Percentiles rank a stretch among this genome's conserved stretches.
Conservation (phyloP, 2,888 invertebrate genomes). For the Unio delphinus region DNA sequence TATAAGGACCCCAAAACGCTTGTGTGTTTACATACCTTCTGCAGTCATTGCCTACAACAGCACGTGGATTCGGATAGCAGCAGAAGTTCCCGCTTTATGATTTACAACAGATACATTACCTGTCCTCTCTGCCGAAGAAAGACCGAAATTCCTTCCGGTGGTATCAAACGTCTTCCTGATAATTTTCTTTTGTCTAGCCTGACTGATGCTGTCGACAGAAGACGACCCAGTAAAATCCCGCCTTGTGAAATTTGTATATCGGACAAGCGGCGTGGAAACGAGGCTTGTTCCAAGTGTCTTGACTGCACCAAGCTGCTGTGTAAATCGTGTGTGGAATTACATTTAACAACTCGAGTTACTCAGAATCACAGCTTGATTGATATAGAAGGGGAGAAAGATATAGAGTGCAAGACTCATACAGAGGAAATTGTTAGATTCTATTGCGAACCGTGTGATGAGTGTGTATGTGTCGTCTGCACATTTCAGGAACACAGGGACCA, state of each 20-base stretch:
- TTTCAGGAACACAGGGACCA: constrained; percentile 70
- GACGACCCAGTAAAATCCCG: constrained; percentile 47
- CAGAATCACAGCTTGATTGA: constrained; percentile 68
- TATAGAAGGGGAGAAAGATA: constrained; percentile 68
- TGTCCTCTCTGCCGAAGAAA: constrained; percentile 69
- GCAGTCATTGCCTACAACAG: constrained; percentile 66
- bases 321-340: constrained; percentile 65
- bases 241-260: constrained; percentile 65
- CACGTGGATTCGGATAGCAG: constrained; percentile 65
- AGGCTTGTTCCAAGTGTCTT: constrained; percentile 67
- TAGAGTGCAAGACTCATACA: constrained; percentile 67
- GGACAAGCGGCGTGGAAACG: constrained; percentile 41
- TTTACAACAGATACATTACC: constrained; percentile 63
- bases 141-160: constrained; percentile 68
- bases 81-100: constrained; percentile 54
- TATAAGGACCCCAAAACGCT: constrained; percentile 69
- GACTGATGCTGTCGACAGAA: constrained; percentile 60
- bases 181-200: constrained; percentile 69
- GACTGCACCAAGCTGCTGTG: constrained; percentile 69
- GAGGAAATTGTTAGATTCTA: constrained; percentile 69
- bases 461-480: constrained; percentile 70
- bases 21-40: constrained; percentile 69
- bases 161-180: constrained; percentile 66
- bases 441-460: constrained; percentile 69
- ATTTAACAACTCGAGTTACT: constrained; percentile 68